Conservation (phyloP, 2,797 vertebrate species). For the Dendrocincla tyrannina region DNA sequence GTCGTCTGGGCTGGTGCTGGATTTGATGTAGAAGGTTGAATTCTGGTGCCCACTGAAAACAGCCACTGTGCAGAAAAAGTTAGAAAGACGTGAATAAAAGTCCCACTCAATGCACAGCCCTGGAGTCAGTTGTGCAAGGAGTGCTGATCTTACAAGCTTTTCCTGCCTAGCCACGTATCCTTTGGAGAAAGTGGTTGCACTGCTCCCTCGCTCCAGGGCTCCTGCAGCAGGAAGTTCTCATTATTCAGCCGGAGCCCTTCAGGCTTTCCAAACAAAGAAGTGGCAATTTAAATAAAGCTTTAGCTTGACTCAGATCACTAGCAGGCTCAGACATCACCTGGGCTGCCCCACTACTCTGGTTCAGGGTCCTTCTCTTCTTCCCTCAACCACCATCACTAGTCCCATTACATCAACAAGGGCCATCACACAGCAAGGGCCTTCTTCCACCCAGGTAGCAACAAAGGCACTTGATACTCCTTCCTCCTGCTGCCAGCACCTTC, state of each 20-base stretch:
- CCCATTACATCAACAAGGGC: rapidly evolving
- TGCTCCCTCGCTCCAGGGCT: background rate
- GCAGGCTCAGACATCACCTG: background rate
- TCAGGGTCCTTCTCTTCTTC: background rate
- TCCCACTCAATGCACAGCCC: background rate
- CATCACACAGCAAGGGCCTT: rapidly evolving
- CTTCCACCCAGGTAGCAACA: background rate
- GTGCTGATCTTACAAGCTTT: conserved; percentile 44
- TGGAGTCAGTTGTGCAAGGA: background rate
- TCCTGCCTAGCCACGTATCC: background rate
- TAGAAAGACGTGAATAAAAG: background rate
- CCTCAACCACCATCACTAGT: rapidly evolving
- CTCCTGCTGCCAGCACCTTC: background rate
- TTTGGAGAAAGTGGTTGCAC: conserved; percentile 17
- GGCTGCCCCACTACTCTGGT: background rate
- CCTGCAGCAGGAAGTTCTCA: background rate
- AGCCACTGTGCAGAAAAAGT: conserved; percentile 77
- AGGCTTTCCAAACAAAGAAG: background rate
- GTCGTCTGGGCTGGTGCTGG: conserved; percentile 90
- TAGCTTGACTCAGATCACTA: background rate
- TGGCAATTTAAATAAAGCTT: background rate
- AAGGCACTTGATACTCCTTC: background rate
- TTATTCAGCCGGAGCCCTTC: background rate
- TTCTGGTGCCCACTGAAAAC: conserved; percentile 92
- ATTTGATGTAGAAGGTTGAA: conserved; percentile 94